Base-by-base conservation (phyloP, 2,797 vertebrate genomes). In the Trachops cirrhosus region DNA sequence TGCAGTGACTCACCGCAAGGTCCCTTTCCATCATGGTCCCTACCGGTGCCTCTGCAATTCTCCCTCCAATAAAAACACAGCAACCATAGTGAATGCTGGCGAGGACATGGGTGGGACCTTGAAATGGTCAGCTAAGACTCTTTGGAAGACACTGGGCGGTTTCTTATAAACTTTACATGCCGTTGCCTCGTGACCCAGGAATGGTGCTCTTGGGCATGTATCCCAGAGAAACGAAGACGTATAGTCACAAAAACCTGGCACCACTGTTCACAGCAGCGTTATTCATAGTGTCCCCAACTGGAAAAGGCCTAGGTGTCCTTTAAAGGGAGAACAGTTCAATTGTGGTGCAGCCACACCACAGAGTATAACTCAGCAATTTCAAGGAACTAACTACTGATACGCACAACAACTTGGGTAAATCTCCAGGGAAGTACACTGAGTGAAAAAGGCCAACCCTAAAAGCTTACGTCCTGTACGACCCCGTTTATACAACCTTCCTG, bases 201-300 rank as follows among this genome's bases (percentile, higher is more conserved):
- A 46, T 9, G 52, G 29, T 5, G 67, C 15, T 34, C 26, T 50
- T 11, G 44, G 70, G 57, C 15, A 48, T 73, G 87, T 84, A 89
- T 87, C 70, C 75, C 44, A 83, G 88, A 95, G 80, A 80, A 93
- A 68, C 52, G 83, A 95, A 83, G 94, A 93, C 0, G 22, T 57
- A 34, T 8, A 59, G 24, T 64, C 78, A 94, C 39, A 88, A 71
- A 87, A 86, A 21, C 16, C 26, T 91, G 7, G 24, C 16, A 59
- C 78, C 78, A 86, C 39, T 74, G 48, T 79, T 86, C 39, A n/a
- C 0, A 39, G 32, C 32, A 18, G 34, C 44, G 73, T 74, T 70
- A 48, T 41, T 80, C 18, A 34, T 26, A 62, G 29, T 4, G 93
- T 15, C 5, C 57, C 3, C 39, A 67, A 70, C 70, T 95, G 37